Evolutionary conservation across 2,113 vertebrate genomes (phyloP).

Genomic region (Tragelaphus strepsiceros): DNA sequence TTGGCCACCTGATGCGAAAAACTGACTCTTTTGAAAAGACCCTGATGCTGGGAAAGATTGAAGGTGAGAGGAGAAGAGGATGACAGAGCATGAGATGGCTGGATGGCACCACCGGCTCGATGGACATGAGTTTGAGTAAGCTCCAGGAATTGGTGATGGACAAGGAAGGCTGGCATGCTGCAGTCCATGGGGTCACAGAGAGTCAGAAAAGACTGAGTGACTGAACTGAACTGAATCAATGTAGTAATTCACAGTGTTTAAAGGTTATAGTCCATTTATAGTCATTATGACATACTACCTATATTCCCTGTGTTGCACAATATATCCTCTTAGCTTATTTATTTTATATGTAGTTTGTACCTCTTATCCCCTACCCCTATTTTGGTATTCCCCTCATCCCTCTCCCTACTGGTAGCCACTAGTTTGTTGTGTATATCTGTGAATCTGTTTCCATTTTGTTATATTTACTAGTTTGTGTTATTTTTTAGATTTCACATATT

Average conservation of each 20-base stretch:
- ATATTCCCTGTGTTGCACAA: background rate
- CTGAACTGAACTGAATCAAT: background rate
- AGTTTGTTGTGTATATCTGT: background rate
- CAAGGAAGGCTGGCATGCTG: background rate
- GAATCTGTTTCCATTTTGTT: background rate
- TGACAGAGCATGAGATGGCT: background rate
- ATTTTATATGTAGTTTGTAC: background rate
- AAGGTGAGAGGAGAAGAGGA: background rate
- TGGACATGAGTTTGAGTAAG: background rate
- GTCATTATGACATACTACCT: background rate
- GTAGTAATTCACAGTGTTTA: background rate
- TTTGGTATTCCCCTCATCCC: background rate
- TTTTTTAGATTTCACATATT: background rate
- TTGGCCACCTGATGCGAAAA: background rate
- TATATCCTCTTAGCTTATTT: background rate
- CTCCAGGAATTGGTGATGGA: background rate
- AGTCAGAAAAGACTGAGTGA: background rate
- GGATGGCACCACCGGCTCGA: background rate
- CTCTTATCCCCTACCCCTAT: background rate
- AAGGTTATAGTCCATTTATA: background rate
- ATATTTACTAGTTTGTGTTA: background rate
- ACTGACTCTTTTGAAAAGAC: background rate
- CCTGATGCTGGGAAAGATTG: background rate
- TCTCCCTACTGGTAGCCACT: background rate
- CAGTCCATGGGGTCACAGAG: background rate